Evolutionary conservation across 2,888 invertebrate genomes (phyloP), one percentile per base, ranked within the genome.

Genomic region (Dexiosoma caninum): DNA sequence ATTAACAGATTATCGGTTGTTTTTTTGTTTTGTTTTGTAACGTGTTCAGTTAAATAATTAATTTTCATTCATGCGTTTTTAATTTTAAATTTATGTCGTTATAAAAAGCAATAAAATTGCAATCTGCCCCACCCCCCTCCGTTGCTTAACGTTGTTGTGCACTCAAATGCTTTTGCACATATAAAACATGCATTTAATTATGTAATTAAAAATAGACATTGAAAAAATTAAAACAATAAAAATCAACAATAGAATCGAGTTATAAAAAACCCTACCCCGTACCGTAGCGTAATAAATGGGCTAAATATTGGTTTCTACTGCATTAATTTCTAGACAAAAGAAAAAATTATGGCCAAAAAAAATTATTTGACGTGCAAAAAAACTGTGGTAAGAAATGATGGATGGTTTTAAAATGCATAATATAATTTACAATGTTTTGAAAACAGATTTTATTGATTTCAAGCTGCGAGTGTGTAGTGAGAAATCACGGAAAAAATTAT

Each of bases 1-100:
- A 81, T 81, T 81, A 81, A 81, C 81, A 81, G 81, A 81, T 81
- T 81, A 81, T 81, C 72, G 64, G 67, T 37, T 69, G n/a, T n/a
- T n/a, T n/a, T n/a, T n/a, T n/a, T n/a, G n/a, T n/a, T n/a, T n/a
- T n/a, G n/a, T 76, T 59, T 74, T 64, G 66, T 55, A 77, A 72
- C 59, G 69, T 77, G 81, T 77, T 69, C 72, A 81, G 27, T 77
- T 57, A 49, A 69, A 81, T 77, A 81, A 81, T 77, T 81, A 81
- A 81, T 81, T 64, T 69, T 49, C 64, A 49, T 70, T 64, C 70
- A 77, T 55, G 76, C 19, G 59, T 57, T 46, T 57, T 70, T 64
- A 69, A 55, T 70, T 62, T 69, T 23, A 55, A 64, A 64, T 70
- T 70, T 66, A 66, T 66, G 57, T 46, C 37, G 46, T 55, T 62